These are phyloP conservation scores for Thelaira solivaga DNA, from an alignment of 2,888 invertebrate species.

Conservation along the genomic window DNA sequence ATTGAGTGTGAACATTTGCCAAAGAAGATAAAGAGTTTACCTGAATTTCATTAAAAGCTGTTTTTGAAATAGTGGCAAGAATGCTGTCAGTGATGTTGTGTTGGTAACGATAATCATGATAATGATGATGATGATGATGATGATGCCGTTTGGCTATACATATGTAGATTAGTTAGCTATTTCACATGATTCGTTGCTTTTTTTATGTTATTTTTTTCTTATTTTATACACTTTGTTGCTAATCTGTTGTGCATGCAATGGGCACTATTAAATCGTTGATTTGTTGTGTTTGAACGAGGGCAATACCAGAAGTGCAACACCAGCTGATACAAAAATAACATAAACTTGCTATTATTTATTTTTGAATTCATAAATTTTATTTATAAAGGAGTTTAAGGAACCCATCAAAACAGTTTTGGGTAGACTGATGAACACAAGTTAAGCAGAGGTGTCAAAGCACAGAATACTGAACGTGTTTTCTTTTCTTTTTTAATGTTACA, in stretches of 20 bases:
- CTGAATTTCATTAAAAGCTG: constrained; percentile 16
- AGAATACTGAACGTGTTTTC: too few species aligned
- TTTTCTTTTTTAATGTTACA: too few species aligned
- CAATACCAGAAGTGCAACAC: neutral
- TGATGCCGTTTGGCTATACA: neutral
- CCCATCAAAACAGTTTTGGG: too few species aligned
- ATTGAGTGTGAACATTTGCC: neutral
- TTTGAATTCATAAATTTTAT: too few species aligned
- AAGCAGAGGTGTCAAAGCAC: too few species aligned
- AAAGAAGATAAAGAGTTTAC: constrained; percentile 21
- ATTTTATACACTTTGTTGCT: constrained; percentile 18
- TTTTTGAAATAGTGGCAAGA: neutral
- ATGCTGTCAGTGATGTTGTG: neutral
- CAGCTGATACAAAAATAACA: neutral
- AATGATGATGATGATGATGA: neutral
- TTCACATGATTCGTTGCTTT: neutral
- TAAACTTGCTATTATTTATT: too few species aligned
- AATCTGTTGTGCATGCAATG: constrained; percentile 42
- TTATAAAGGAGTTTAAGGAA: too few species aligned
- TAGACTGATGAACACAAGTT: too few species aligned
- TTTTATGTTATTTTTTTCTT: neutral
- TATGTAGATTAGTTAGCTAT: constrained; percentile 14
- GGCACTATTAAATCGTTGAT: constrained; percentile 16
- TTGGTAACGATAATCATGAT: neutral
- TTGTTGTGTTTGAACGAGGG: neutral